A percentile compares a stretch with the other conserved stretches of the same genome.
Evolutionary conservation across 2,113 vertebrate genomes (phyloP).

Genomic region (Nothocercus nigrocapillus): DNA sequence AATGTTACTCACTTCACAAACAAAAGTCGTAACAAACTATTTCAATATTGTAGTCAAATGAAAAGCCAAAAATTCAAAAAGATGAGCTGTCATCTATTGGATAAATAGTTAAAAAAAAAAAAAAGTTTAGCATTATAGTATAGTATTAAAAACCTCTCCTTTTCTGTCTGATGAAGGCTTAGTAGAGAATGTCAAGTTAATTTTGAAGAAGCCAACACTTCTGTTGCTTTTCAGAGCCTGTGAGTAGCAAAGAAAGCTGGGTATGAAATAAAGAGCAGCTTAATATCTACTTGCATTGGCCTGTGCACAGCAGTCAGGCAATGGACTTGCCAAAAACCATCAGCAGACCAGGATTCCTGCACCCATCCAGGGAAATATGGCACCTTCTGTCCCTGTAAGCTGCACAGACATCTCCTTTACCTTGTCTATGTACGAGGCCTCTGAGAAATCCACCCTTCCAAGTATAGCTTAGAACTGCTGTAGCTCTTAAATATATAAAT

Average conservation of each 20-base stretch:
- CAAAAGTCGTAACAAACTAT: background rate
- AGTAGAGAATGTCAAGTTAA: background rate
- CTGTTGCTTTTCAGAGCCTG: background rate
- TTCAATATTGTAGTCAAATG: background rate
- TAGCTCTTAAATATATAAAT: background rate
- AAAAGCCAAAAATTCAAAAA: background rate
- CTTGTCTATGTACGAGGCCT: background rate
- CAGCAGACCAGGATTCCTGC: background rate
- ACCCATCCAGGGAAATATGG: background rate
- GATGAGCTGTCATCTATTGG: background rate
- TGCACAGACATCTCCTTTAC: background rate
- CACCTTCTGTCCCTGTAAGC: background rate
- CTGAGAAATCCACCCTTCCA: background rate
- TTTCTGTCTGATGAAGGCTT: background rate
- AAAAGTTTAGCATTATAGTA: background rate
- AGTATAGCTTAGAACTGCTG: background rate
- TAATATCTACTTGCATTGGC: background rate
- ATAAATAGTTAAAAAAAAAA: background rate
- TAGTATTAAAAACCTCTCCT: accelerated
- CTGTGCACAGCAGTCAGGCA: background rate
- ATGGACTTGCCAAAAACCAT: background rate
- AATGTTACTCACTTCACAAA: background rate
- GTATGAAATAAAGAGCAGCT: background rate
- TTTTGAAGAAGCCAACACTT: background rate
- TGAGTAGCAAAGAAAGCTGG: background rate